These are phyloP conservation scores for Athalia circularis DNA, from an alignment of 2,888 invertebrate species.

Conservation along the genomic window DNA sequence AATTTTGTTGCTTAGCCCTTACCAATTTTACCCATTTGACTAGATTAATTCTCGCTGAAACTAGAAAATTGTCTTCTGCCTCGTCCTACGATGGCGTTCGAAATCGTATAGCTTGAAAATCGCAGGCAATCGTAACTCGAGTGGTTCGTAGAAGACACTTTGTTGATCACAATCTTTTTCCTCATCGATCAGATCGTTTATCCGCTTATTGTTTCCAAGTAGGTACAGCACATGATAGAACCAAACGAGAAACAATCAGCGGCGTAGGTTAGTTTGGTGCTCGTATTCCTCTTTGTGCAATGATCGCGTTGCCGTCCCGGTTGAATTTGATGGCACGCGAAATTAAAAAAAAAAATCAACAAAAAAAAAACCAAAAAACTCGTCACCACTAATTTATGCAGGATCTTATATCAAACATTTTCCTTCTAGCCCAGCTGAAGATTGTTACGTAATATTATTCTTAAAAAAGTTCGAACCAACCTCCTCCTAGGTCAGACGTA, in stretches of 20 bases:
- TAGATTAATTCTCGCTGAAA: constrained; percentile 43
- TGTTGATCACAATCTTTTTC: constrained; percentile 38
- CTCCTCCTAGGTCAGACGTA: constrained; percentile 73
- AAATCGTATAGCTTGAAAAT: constrained; percentile 41
- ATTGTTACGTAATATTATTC: constrained; percentile 37
- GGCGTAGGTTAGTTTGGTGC: constrained; percentile 23
- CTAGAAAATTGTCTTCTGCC: constrained; percentile 44
- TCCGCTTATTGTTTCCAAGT: constrained; percentile 33
- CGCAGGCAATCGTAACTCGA: constrained; percentile 39
- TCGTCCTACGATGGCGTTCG: constrained; percentile 44
- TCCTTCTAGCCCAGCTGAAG: constrained; percentile 29
- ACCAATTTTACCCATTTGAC: constrained; percentile 46
- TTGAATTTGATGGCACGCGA: constrained; percentile 25
- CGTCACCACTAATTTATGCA: constrained; percentile 16
- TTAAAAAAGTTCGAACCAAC: constrained; percentile 63
- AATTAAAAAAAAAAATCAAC: constrained; percentile 24
- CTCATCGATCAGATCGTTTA: constrained; percentile 39
- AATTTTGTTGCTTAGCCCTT: constrained; percentile 37
- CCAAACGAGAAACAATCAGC: constrained; percentile 26
- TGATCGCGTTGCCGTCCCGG: constrained; percentile 27
- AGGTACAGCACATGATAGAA: constrained; percentile 37
- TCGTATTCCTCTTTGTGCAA: constrained; percentile 29
- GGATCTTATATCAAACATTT: constrained; percentile 38
- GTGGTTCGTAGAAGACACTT: constrained; percentile 39
- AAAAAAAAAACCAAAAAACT: no score